Evolutionary conservation across 1,140 invertebrate genomes (phyloP), one percentile per base, ranked within the genome.

Genomic region (Plutomurus gul): DNA sequence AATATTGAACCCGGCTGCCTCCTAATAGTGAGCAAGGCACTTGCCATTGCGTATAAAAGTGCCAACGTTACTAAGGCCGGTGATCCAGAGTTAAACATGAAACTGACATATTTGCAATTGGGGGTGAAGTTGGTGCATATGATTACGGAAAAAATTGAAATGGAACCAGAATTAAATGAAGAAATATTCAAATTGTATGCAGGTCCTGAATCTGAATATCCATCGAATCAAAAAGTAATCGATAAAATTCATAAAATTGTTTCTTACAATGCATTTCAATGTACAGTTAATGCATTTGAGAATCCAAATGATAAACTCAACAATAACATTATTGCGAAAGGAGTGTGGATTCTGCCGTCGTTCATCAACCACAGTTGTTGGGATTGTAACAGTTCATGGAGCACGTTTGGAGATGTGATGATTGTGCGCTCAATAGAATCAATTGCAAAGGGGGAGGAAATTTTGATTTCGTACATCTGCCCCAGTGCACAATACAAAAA

Each of bases 331-430:
- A n/a, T n/a, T n/a, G n/a, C n/a, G n/a, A 30, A 27, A n/a, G 76
- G 76, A 49, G 10, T 78, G 16, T 78, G 76, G 76, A 72, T 78
- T 20, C 39, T 72, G 6, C 76, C 76, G 0, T 47, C 76, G 0
- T 78, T 43, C 10, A 37, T 78, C 0, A 78, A 78, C 18, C 76
- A 78, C 18, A 78, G 46, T n/a, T 71, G 76, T n/a, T 47, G 37
- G 0, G 76, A 51, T 8, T 16, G 40, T n/a, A 78, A 78, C 25
- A 36, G 20, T 7, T 73, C 27, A n/a, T 49, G 60, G 60, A 1
- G 4, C 3, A 20, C 40, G 1, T 33, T 20, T 36, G 76, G 37
- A 10, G 76, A 77, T 20, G 36, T 47, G 6, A 37, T 43, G 27
- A n/a, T 77, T 1, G 36, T 77, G 6, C 56, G 76, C 4, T 4